Conservation (phyloP, 2,888 invertebrate species). For the Lepeophtheirus nordmannii region DNA sequence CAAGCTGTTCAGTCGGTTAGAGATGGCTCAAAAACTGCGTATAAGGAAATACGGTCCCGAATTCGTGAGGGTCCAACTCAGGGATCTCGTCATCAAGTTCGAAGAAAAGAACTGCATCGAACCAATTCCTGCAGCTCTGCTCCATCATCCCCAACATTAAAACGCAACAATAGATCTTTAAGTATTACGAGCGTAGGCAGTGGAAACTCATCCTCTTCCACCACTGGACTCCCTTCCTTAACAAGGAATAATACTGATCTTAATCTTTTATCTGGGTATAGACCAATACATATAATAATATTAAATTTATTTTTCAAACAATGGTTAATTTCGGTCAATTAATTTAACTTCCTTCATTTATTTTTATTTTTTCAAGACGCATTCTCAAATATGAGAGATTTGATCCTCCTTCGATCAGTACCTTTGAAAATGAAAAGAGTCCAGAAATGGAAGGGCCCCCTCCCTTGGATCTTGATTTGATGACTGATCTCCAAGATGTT, state of each 20-base stretch:
- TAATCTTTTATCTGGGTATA: background rate
- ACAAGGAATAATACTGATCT: background rate
- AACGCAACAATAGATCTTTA: constrained; percentile 36
- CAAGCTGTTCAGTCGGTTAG: constrained; percentile 85
- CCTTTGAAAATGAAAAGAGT: constrained; percentile 31
- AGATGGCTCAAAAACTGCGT: constrained; percentile 44
- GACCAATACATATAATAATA: background rate
- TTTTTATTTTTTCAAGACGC: constrained; percentile 10
- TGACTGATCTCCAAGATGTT: constrained; percentile 50
- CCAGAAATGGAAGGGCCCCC: constrained; percentile 35
- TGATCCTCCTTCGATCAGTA: constrained; percentile 39
- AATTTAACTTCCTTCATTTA: background rate
- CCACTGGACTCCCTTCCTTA: background rate
- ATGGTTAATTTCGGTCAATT: background rate
- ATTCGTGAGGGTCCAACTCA: constrained; percentile 27
- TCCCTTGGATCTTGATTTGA: constrained; percentile 43
- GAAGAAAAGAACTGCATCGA: constrained; percentile 29
- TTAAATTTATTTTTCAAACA: no score
- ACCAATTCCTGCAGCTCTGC: constrained; percentile 38
- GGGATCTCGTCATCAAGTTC: constrained; percentile 13
- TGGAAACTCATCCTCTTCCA: constrained; percentile 3
- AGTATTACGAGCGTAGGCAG: background rate
- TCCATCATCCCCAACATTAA: constrained; percentile 44
- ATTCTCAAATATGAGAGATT: constrained; percentile 36
- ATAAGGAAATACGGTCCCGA: constrained; percentile 56